phyloP scores from a whole-genome alignment of 2,797 vertebrate species.

The Argya squamiceps region DNA sequence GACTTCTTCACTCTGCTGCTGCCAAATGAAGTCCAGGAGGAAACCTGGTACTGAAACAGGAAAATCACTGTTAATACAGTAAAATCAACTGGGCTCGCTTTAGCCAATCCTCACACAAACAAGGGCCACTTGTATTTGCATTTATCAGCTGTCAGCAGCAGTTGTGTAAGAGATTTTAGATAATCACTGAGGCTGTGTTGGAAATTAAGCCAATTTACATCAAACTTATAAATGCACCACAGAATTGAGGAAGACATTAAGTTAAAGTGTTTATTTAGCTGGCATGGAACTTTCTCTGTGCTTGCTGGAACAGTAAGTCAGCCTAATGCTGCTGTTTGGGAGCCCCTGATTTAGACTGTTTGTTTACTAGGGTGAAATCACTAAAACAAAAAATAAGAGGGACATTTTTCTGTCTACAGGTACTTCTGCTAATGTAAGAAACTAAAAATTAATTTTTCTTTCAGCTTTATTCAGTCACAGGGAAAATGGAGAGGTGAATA shows the following conservation, averaged over 20 bases:
- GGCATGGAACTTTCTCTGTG: background rate
- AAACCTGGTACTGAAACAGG: background rate
- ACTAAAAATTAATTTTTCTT: background rate
- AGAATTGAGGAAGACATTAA: background rate
- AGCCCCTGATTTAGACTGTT: background rate
- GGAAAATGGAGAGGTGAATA: background rate
- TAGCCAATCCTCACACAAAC: background rate
- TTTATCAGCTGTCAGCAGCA: slow-evolving; percentile 40
- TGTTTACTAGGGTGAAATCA: background rate
- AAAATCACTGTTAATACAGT: slow-evolving; percentile 1
- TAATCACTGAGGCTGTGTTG: background rate
- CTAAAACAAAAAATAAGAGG: background rate
- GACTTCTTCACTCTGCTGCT: slow-evolving; percentile 46
- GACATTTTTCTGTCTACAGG: background rate
- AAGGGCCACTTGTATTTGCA: slow-evolving; percentile 2
- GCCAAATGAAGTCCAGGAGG: background rate
- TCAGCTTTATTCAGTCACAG: background rate
- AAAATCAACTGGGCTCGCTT: slow-evolving; percentile 28
- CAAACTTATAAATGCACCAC: background rate
- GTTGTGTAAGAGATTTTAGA: background rate
- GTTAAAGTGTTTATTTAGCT: background rate
- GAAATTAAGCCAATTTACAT: background rate
- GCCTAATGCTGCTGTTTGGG: background rate
- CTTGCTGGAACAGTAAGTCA: background rate
- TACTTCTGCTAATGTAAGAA: background rate